A percentile compares a stretch with the other conserved stretches of the same genome.
Evolutionary conservation across 2,113 vertebrate genomes (phyloP).

Genomic region (Lamprotornis superbus): DNA sequence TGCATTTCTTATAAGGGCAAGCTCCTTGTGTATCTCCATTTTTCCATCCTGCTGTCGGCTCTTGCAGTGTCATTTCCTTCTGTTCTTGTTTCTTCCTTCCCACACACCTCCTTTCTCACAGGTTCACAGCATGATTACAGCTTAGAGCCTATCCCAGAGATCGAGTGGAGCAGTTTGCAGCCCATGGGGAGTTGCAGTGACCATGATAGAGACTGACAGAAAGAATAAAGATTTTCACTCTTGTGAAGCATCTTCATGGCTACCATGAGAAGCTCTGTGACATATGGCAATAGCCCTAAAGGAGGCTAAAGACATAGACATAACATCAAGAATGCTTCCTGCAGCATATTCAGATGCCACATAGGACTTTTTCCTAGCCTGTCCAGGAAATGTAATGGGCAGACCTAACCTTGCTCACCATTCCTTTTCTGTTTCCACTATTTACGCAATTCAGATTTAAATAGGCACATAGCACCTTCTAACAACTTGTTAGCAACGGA

Average conservation of each 20-base stretch:
- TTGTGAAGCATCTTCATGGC: neutral
- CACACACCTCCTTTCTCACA: neutral
- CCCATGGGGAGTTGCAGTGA: neutral
- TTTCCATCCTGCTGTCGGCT: neutral
- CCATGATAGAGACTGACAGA: neutral
- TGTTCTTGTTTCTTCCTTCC: slow-evolving; percentile 28
- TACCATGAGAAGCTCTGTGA: neutral
- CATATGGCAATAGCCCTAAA: neutral
- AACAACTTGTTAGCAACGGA: neutral
- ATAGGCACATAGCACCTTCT: neutral
- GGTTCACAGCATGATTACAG: neutral
- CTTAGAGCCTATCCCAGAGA: neutral
- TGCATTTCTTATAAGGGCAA: neutral
- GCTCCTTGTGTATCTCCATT: neutral
- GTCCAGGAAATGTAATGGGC: neutral
- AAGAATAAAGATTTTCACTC: neutral
- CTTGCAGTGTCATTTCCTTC: neutral
- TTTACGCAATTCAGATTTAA: neutral
- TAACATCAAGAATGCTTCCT: neutral
- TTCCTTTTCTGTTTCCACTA: neutral
- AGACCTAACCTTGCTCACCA: neutral
- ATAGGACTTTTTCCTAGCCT: neutral
- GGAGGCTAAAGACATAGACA: neutral
- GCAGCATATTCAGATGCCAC: neutral
- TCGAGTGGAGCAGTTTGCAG: neutral